Percentiles rank a stretch among this genome's conserved stretches.
These are phyloP conservation scores for Stictocephala bisonia DNA, from an alignment of 2,888 invertebrate species.

Conservation along the genomic window DNA sequence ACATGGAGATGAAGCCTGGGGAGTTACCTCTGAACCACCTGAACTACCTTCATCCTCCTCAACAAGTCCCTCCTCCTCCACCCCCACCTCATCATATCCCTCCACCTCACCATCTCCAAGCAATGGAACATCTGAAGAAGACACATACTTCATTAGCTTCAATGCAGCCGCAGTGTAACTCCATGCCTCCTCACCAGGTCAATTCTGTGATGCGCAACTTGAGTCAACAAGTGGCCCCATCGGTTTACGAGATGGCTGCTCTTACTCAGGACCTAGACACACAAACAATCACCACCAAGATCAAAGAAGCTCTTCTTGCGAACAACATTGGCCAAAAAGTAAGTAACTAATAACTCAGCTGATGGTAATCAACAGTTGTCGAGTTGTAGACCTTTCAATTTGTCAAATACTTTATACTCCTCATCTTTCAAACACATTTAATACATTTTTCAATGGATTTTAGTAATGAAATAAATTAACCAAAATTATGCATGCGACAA, in stretches of 20 bases:
- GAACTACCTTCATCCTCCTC: slow-evolving; percentile 47
- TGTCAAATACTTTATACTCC: background rate
- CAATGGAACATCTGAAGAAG: slow-evolving; percentile 54
- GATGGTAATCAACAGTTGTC: too few species aligned
- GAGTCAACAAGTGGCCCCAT: slow-evolving; percentile 90
- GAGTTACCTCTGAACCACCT: slow-evolving; percentile 46
- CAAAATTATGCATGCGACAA: too few species aligned
- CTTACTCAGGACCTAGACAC: slow-evolving; percentile 97
- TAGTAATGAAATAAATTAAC: too few species aligned
- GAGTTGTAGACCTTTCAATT: too few species aligned
- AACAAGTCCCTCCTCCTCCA: slow-evolving; percentile 52
- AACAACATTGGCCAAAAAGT: slow-evolving; percentile 98
- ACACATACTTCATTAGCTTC: slow-evolving; percentile 39
- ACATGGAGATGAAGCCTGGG: slow-evolving; percentile 49
- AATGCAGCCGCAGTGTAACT: slow-evolving; percentile 69
- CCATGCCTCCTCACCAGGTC: slow-evolving; percentile 69
- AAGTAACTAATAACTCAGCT: too few species aligned
- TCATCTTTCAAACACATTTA: background rate
- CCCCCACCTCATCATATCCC: slow-evolving; percentile 54
- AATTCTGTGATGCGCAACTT: slow-evolving; percentile 74
- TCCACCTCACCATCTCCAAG: slow-evolving; percentile 40
- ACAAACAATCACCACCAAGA: slow-evolving; percentile 94
- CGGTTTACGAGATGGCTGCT: slow-evolving; percentile 97
- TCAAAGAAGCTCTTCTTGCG: slow-evolving; percentile 95
- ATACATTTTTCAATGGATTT: background rate